Evolutionary conservation across 2,113 vertebrate species (phyloP).

Genomic region (Cyanocitta stelleri): DNA sequence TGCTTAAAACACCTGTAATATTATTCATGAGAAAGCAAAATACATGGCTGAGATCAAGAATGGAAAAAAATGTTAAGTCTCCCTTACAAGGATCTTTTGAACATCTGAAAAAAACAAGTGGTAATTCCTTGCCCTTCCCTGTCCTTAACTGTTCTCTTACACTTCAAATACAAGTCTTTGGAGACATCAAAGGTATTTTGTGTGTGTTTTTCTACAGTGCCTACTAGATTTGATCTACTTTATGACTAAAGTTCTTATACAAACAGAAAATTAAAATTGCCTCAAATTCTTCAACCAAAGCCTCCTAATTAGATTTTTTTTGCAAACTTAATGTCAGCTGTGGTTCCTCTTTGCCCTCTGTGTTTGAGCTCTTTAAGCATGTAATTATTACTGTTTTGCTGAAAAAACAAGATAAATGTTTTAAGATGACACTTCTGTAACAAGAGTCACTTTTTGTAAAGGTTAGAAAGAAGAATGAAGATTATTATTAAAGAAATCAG

Average conservation of each 20-base stretch:
- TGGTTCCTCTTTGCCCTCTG: background rate
- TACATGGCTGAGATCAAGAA: background rate
- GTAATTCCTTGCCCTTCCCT: background rate
- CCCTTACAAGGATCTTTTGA: background rate
- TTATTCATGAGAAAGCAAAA: background rate
- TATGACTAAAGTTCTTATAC: background rate
- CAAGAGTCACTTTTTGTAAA: background rate
- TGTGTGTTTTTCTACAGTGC: background rate
- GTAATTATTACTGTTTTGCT: background rate
- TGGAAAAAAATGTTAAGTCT: background rate
- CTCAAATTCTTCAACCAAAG: background rate
- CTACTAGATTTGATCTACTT: background rate
- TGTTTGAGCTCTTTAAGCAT: background rate
- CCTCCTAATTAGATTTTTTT: background rate
- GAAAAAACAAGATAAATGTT: background rate
- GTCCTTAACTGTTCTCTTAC: background rate
- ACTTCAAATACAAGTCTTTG: background rate
- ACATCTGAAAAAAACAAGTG: background rate
- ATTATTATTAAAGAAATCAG: background rate
- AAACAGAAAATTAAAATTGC: conserved; percentile 4
- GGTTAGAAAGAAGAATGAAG: background rate
- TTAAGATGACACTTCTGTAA: background rate
- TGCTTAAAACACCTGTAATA: background rate
- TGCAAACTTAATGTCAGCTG: background rate
- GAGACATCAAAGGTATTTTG: background rate